Evolutionary conservation across 2,797 vertebrate genomes (phyloP).

Genomic region (Ficedula albicollis): DNA sequence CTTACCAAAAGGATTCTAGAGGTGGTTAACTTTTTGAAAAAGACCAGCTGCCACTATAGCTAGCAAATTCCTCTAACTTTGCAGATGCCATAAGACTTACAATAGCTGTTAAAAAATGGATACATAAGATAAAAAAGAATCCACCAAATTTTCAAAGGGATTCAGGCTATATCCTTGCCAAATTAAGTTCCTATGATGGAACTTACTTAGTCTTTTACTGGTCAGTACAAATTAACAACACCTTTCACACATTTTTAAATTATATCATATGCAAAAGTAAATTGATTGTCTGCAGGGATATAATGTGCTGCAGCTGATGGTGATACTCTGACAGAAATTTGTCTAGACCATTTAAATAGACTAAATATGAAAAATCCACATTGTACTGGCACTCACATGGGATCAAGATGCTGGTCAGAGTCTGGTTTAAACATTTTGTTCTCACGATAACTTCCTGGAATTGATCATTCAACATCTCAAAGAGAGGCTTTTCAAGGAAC

Average conservation of each 20-base stretch:
- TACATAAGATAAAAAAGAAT: not conserved
- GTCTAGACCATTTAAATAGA: not conserved
- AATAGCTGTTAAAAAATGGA: not conserved
- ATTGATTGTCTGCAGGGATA: not conserved
- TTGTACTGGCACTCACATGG: not conserved
- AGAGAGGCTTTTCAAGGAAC: not conserved
- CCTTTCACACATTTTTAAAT: conserved; percentile 16
- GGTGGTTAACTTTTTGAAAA: not conserved
- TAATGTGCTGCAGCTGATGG: not conserved
- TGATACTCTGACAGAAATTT: not conserved
- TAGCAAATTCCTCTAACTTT: not conserved
- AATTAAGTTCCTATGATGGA: not conserved
- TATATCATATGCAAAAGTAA: not conserved
- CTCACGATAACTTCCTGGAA: not conserved
- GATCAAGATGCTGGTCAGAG: not conserved
- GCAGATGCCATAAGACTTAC: not conserved
- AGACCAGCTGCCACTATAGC: not conserved
- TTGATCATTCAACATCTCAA: not conserved
- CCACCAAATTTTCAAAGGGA: not conserved
- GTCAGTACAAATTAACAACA: not conserved
- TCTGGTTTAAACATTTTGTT: not conserved
- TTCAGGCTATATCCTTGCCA: not conserved
- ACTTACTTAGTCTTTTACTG: not conserved
- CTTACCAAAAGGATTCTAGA: not conserved
- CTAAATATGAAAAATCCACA: not conserved